phyloP scores from a whole-genome alignment of 2,888 invertebrate genomes.

The Phyllotreta cruciferae region DNA sequence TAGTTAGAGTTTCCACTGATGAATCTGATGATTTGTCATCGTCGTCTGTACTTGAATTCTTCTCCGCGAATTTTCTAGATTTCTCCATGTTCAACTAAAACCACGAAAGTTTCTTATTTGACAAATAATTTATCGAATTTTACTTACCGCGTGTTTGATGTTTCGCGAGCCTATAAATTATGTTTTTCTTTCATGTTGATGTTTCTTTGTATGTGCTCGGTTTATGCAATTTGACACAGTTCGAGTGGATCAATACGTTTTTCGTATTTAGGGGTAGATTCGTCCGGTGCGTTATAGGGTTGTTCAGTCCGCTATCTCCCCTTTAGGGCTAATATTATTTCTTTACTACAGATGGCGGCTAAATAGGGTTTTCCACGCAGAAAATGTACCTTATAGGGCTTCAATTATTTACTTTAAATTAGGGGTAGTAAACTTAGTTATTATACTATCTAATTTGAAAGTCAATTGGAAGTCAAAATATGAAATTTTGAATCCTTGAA shows the following conservation, averaged over 20 bases:
- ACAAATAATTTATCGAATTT: neutral
- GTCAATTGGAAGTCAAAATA: too few species aligned
- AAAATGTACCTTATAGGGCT: neutral
- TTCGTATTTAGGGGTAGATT: conserved; percentile 1
- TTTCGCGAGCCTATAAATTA: neutral
- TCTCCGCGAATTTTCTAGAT: conserved; percentile 48
- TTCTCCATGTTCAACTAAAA: conserved; percentile 52
- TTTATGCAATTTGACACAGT: conserved; percentile 3
- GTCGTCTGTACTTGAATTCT: conserved; percentile 46
- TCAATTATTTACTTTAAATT: too few species aligned
- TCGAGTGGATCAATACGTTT: conserved; percentile 1
- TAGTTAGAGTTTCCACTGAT: conserved; percentile 92
- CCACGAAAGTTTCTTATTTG: conserved; percentile 19
- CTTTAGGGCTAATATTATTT: neutral
- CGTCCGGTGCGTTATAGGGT: neutral
- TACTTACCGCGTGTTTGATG: too few species aligned
- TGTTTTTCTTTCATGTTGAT: conserved; percentile 19
- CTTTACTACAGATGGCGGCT: conserved; percentile 1
- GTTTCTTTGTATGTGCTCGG: conserved; percentile 15
- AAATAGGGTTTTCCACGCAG: neutral
- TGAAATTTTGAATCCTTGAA: too few species aligned
- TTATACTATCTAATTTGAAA: too few species aligned
- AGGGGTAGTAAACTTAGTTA: too few species aligned
- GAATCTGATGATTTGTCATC: conserved; percentile 81
- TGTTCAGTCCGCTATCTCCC: conserved; percentile 10